These are phyloP conservation scores for Lepilemur ruficaudatus DNA, from an alignment of 2,797 vertebrate species.

Conservation along the genomic window DNA sequence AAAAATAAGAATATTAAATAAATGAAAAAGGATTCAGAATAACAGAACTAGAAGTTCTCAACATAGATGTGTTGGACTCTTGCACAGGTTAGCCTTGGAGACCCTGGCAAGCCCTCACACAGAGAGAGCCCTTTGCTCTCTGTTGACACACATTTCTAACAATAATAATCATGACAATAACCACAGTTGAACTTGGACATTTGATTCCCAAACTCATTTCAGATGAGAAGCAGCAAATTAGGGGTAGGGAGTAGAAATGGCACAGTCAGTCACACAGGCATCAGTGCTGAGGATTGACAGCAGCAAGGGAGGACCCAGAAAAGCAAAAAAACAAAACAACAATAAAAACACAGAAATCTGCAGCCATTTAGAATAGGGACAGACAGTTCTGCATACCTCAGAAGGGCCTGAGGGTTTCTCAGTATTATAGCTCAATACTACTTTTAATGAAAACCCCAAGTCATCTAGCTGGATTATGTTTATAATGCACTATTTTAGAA, in stretches of 20 bases:
- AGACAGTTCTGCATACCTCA: slow-evolving; percentile 51
- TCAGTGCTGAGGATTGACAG: background rate
- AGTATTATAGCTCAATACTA: background rate
- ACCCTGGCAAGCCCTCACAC: background rate
- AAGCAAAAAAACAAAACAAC: background rate
- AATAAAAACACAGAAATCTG: slow-evolving; percentile 10
- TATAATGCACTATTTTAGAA: slow-evolving; percentile 49
- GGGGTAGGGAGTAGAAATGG: background rate
- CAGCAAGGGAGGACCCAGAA: background rate
- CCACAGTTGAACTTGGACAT: background rate
- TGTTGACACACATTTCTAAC: background rate
- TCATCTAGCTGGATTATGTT: slow-evolving; percentile 39
- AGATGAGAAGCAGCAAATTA: slow-evolving; percentile 22
- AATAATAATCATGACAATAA: background rate
- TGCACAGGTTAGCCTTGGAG: background rate
- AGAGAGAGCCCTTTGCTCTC: slow-evolving; percentile 31
- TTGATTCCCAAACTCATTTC: slow-evolving; percentile 13
- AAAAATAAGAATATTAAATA: background rate
- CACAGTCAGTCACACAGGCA: background rate
- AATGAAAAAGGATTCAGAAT: background rate
- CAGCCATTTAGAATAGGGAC: slow-evolving; percentile 48
- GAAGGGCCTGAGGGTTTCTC: background rate
- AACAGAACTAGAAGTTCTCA: background rate
- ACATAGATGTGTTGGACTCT: background rate
- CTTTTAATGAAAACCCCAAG: slow-evolving; percentile 13